Evolutionary conservation across 2,113 vertebrate genomes (phyloP).

Genomic region (Rhodinocichla rosea): DNA sequence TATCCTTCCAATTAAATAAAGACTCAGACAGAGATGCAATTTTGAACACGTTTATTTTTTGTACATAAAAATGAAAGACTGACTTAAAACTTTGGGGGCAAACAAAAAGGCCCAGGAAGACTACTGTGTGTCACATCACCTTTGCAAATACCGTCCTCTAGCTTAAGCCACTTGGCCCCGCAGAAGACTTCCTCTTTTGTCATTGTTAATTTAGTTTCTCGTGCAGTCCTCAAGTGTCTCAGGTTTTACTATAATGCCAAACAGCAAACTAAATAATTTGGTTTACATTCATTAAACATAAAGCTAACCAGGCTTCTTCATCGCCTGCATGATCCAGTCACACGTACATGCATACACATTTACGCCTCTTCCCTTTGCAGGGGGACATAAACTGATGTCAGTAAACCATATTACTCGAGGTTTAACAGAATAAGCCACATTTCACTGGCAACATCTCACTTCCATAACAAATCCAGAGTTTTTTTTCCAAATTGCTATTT

Average conservation of each 20-base stretch:
- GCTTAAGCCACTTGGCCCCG: background rate
- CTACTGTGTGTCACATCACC: background rate
- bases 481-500: background rate
- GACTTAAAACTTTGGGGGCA: conserved; percentile 16
- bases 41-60: conserved; percentile 74
- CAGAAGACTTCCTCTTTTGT: background rate
- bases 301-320: background rate
- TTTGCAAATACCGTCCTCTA: background rate
- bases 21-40: conserved; percentile 63
- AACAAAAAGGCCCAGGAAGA: conserved; percentile 45
- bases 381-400: background rate
- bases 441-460: background rate
- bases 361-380: background rate
- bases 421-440: background rate
- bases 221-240: background rate
- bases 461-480: background rate
- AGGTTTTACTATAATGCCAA: background rate
- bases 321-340: background rate
- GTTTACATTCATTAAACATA: background rate
- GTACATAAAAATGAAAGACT: conserved; percentile 56
- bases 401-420: background rate
- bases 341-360: background rate
- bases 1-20: conserved; percentile 53
- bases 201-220: background rate
- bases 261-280: background rate